Conservation (phyloP, 2,888 invertebrate species). For the Atethmia centrago region DNA sequence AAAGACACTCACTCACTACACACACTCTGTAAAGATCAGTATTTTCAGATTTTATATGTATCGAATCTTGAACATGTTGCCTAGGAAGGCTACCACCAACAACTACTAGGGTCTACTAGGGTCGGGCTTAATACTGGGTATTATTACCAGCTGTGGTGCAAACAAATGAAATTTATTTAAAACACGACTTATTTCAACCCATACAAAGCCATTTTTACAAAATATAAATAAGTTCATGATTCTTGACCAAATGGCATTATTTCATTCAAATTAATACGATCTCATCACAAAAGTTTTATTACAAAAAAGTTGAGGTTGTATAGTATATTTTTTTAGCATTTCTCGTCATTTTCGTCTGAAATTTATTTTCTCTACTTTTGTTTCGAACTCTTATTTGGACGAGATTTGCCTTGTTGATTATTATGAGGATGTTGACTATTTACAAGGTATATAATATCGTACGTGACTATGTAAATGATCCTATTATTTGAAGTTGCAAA, state of each 20-base stretch:
- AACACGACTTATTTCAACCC: not conserved
- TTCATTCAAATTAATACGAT: slow-evolving; percentile 59
- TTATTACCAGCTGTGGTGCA: not conserved
- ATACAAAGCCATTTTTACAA: not conserved
- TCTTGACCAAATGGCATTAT: slow-evolving; percentile 47
- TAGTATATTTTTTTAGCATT: slow-evolving; percentile 35
- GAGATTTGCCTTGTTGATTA: slow-evolving; percentile 50
- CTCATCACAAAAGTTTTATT: slow-evolving; percentile 62
- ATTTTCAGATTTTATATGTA: no score
- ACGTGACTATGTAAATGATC: slow-evolving; percentile 34
- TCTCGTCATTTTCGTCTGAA: slow-evolving; percentile 46
- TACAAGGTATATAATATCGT: slow-evolving; percentile 19
- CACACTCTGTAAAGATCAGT: no score
- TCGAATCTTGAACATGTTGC: not conserved
- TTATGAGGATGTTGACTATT: slow-evolving; percentile 19
- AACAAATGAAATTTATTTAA: not conserved
- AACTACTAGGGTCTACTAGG: not conserved
- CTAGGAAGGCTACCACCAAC: not conserved
- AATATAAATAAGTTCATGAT: not conserved
- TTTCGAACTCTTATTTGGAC: slow-evolving; percentile 35
- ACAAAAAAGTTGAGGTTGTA: slow-evolving; percentile 49
- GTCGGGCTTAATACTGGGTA: not conserved
- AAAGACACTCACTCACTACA: no score
- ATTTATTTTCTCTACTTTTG: slow-evolving; percentile 48
- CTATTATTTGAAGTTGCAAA: not conserved